Conservation (phyloP, 1,140 invertebrate genomes). For the Drosophila triauraria region DNA sequence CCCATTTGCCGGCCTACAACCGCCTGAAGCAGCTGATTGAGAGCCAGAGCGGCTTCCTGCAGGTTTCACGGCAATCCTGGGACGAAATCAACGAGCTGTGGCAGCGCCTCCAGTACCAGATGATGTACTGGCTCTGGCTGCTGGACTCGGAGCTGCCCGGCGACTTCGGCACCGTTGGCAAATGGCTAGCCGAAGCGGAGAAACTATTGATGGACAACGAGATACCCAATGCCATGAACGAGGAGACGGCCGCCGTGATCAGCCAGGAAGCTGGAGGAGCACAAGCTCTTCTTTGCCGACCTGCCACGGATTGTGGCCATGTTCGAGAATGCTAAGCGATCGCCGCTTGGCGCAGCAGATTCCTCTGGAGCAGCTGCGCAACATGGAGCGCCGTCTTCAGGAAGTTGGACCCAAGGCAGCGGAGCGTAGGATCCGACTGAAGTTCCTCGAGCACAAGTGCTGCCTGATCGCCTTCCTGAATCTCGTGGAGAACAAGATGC, state of each 20-base stretch:
- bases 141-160: conserved; percentile 94
- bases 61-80: conserved; percentile 93
- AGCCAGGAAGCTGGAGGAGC: conserved; percentile 95
- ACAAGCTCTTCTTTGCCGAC: conserved; percentile 95
- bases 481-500: conserved; percentile 94
- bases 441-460: conserved; percentile 96
- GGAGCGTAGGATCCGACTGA: conserved; percentile 92
- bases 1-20: conserved; percentile 89
- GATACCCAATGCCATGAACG: conserved; percentile 92
- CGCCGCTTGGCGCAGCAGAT: conserved; percentile 88
- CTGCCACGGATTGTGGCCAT: conserved; percentile 91
- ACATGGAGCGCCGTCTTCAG: conserved; percentile 91
- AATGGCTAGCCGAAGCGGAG: conserved; percentile 95
- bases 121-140: conserved; percentile 93
- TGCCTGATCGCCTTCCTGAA: conserved; percentile 96
- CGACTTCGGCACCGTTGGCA: conserved; percentile 93
- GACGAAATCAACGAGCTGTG: conserved; percentile 90
- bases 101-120: conserved; percentile 91
- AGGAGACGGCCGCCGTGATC: conserved; percentile 94
- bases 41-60: conserved; percentile 90
- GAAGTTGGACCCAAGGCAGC: conserved; percentile 90
- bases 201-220: conserved; percentile 92
- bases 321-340: conserved; percentile 89
- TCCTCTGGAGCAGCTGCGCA: conserved; percentile 91
- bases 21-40: conserved; percentile 91